Base-by-base conservation (phyloP, 2,113 vertebrate species). In the Gymnogyps californianus region DNA sequence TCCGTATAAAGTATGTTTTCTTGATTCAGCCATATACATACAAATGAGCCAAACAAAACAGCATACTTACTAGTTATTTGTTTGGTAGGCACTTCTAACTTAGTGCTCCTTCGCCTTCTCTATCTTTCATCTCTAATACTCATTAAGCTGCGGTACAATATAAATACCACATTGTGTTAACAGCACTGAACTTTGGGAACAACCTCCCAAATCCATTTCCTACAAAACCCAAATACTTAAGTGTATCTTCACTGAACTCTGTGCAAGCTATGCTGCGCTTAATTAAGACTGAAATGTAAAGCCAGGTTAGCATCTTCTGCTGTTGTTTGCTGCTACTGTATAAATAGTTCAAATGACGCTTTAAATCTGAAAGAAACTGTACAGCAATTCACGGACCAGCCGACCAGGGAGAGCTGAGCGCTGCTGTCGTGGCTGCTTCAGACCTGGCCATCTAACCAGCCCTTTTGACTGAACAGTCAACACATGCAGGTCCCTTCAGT, bases 41-140 rank as follows among this genome's bases (percentile, higher is more conserved):
- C 71, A 94, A 94, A 96, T 71, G 95, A 97, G 95, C 93, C 96
- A 97, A 97, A 90, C 67, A 74, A 95, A 97, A 97, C 87, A 96
- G 89, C 87, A 52, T 32, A 40, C 67, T 93, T 78, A 64, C 75
- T 76, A 34, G 4, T n/a, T 83, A 89, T 88, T 95, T 96, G 78
- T 96, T 96, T 93, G 95, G 74, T 14, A 96, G 89, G 91, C 94
- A 75, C 55, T 88, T 90, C 78, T 94, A 96, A 88, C 91, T 58
- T 10, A 34, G 87, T 44, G 88, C 82, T 94, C 89, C 78, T 88
- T 91, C 4, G 0, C 75, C 87, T 84, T 67, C 84, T 95, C 87
- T 86, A 40, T 57, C 77, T 93, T 90, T 93, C 87, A 93, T 92
- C 87, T 93, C 84, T 86, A 83, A 66, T 55, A 64, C 71, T 88